These are phyloP conservation scores for Papilio polyxenes DNA, from an alignment of 1,140 invertebrate genomes.

Conservation along the genomic window DNA sequence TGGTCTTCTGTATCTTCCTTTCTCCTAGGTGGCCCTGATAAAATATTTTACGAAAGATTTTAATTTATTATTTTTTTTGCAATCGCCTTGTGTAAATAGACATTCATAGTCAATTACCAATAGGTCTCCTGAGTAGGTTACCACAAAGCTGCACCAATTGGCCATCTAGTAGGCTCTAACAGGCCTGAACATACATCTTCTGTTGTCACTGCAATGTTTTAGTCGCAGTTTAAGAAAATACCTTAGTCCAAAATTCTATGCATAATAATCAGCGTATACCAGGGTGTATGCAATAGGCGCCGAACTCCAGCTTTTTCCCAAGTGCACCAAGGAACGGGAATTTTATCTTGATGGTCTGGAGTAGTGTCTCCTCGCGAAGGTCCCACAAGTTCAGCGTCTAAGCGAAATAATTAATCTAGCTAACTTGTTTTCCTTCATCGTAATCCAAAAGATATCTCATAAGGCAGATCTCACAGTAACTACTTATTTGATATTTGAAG, in stretches of 20 bases:
- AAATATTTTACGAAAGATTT: not conserved
- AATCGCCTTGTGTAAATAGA: not conserved
- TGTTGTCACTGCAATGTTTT: no score
- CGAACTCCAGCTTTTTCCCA: slow-evolving; percentile 80
- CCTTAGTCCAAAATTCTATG: not conserved
- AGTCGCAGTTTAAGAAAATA: not conserved
- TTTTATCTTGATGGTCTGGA: slow-evolving; percentile 78
- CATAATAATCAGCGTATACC: slow-evolving; percentile 58
- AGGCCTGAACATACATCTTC: no score
- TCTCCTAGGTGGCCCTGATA: slow-evolving; percentile 55
- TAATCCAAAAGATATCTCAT: no score
- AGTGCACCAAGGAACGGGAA: slow-evolving; percentile 79
- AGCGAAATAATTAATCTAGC: slow-evolving; percentile 38
- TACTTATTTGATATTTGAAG: no score
- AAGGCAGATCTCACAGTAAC: no score
- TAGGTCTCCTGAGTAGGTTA: no score
- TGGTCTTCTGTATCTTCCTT: slow-evolving; percentile 39
- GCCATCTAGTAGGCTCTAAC: no score
- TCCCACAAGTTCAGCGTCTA: slow-evolving; percentile 81
- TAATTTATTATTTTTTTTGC: not conserved
- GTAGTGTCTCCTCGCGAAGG: slow-evolving; percentile 76
- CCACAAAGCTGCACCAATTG: no score
- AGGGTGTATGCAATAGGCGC: slow-evolving; percentile 76
- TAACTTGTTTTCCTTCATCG: not conserved
- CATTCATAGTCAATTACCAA: no score